Conservation (phyloP, 1,140 invertebrate genomes). For the Drosophila santomea region DNA sequence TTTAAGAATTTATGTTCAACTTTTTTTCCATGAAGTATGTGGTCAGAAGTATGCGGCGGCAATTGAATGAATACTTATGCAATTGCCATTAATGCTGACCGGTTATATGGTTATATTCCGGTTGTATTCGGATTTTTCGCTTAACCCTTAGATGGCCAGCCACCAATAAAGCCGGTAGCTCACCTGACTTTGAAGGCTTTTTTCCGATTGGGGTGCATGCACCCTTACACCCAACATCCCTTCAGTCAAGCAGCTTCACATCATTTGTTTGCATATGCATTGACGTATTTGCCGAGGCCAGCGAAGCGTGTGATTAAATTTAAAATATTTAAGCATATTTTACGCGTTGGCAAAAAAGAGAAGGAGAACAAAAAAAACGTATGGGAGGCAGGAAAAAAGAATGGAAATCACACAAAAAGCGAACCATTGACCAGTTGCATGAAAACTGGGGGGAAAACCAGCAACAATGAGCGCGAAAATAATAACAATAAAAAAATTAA, state of each 20-base stretch:
- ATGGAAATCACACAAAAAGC: constrained; percentile 23
- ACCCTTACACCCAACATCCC: too few species aligned
- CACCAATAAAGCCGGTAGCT: constrained; percentile 24
- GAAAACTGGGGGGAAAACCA: constrained; percentile 22
- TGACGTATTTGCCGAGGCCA: constrained; percentile 77
- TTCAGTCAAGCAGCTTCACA: constrained; percentile 24
- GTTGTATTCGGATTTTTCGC: constrained; percentile 4
- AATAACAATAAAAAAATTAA: constrained; percentile 81
- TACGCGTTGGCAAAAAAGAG: constrained; percentile 68
- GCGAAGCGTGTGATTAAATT: constrained; percentile 81
- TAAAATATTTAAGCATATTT: constrained; percentile 83
- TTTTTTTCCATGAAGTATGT: constrained; percentile 6
- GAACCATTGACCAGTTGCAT: constrained; percentile 55
- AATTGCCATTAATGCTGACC: constrained; percentile 52
- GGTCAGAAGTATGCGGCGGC: constrained; percentile 42
- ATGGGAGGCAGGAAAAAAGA: neutral
- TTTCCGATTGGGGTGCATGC: neutral
- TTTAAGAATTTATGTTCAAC: neutral
- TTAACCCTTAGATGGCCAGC: constrained; percentile 29
- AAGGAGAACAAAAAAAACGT: neutral
- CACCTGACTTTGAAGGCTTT: constrained; percentile 12
- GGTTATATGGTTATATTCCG: constrained; percentile 19
- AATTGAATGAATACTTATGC: constrained; percentile 43
- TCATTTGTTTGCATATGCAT: constrained; percentile 82
- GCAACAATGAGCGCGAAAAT: constrained; percentile 76